Conservation (phyloP, 2,888 invertebrate species). For the Hemithea aestivaria region DNA sequence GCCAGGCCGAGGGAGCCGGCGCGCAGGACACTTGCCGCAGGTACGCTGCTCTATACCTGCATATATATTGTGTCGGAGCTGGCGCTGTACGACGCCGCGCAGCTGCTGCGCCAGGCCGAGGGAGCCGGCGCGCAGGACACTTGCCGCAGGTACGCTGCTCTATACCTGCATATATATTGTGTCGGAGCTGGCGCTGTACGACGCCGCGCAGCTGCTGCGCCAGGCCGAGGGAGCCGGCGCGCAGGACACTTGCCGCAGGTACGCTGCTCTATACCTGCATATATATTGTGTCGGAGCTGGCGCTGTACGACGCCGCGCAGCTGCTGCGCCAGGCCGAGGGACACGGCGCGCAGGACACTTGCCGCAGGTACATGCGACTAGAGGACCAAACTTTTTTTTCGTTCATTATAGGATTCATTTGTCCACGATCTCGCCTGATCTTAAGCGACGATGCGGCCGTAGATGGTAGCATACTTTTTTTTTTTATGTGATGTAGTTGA, state of each 20-base stretch:
- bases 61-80: too few relatives aligned
- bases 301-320: constrained; percentile 91
- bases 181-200: constrained; percentile 91
- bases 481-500: too few relatives aligned
- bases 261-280: too few relatives aligned
- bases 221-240: constrained; percentile 80
- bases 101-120: constrained; percentile 82
- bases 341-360: constrained; percentile 76
- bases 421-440: too few relatives aligned
- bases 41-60: too few relatives aligned
- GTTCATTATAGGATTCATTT: too few relatives aligned
- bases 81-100: constrained; percentile 91
- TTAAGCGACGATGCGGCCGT: too few relatives aligned
- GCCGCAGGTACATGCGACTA: constrained; percentile 79
- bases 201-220: constrained; percentile 87
- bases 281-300: too few relatives aligned
- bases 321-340: constrained; percentile 82
- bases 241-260: constrained; percentile 72
- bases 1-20: constrained; percentile 79
- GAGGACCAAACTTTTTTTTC: too few relatives aligned
- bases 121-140: constrained; percentile 78
- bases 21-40: constrained; percentile 73
- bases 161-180: too few relatives aligned
- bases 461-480: too few relatives aligned
- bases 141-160: constrained; percentile 59